Evolutionary conservation across 1,140 invertebrate genomes (phyloP), one percentile per base, ranked within the genome.

Genomic region (Scaptomyza pallida): DNA sequence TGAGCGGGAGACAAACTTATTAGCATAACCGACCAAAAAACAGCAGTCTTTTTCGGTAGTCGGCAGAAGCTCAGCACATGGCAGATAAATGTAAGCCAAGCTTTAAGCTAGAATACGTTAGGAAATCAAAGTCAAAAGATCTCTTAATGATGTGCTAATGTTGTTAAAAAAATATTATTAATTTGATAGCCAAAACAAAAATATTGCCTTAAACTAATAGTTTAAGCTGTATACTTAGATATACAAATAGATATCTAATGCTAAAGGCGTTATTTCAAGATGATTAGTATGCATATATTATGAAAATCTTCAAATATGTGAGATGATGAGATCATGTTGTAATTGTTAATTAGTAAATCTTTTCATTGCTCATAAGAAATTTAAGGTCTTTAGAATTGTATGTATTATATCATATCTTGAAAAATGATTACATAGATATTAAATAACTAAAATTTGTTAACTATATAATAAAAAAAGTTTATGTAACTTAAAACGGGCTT

Each of bases 91-190:
- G 45, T 59, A 15, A 55, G 19, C 59, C 33, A 45, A 41, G 59
- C 13, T 21, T 23, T 17, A 47, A 9, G 35, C 10, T 4, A 72
- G 61, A 76, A 69, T 43, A 56, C 37, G 33, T 21, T 45, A 61
- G 62, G 56, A 72, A 72, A 72, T 76, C 63, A 48, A 54, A 67
- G 44, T 16, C 56, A 60, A 63, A 30, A 80, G 56, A 85, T 77
- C 54, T 59, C 30, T 64, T 81, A 85, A 85, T 86, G 77, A 85
- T 86, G 82, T 85, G 81, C 78, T 82, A 82, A 82, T 71, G 71
- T 64, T 30, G 41, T 26, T 47, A 30, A 33, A 50, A 43, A 67
- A 37, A 63, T 54, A 62, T 45, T 44, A 51, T 61, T 37, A 19
- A 60, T 57, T 72, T 72, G 82, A 86, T 82, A 86, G 65, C 56